These are phyloP conservation scores for Cetoscarus ocellatus DNA, from an alignment of 2,797 vertebrate species.

Conservation along the genomic window DNA sequence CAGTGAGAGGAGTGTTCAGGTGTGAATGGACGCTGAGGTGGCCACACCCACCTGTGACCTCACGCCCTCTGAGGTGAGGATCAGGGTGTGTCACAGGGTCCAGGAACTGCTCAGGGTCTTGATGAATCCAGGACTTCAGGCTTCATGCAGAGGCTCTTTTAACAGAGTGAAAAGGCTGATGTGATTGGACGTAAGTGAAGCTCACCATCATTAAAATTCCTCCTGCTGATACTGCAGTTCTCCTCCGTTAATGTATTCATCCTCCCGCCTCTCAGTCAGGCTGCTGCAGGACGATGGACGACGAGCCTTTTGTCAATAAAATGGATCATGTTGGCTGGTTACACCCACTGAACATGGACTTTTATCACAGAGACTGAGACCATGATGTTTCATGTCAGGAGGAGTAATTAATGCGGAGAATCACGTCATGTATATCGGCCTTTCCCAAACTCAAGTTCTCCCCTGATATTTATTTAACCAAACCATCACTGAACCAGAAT, in stretches of 20 bases:
- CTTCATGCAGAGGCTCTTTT: conserved; percentile 7
- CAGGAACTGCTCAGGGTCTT: conserved; percentile 10
- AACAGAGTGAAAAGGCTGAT: conserved; percentile 24
- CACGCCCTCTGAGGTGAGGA: background rate
- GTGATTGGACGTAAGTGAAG: conserved; percentile 36
- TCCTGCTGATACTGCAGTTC: conserved; percentile 54
- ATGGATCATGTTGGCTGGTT: background rate
- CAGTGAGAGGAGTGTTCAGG: conserved; percentile 1
- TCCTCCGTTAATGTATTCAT: conserved; percentile 42
- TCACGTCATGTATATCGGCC: too few relatives aligned
- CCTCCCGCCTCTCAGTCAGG: conserved; percentile 14
- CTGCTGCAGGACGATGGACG: background rate
- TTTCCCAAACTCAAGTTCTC: too few relatives aligned
- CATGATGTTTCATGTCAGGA: background rate
- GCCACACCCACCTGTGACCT: background rate
- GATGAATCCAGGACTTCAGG: conserved; percentile 1
- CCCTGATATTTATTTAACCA: too few relatives aligned
- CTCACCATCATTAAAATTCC: conserved; percentile 43
- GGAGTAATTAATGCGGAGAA: background rate
- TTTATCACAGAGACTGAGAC: background rate
- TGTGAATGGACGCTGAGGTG: background rate
- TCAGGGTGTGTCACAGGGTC: background rate
- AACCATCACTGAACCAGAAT: too few relatives aligned
- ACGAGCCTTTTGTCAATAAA: background rate
- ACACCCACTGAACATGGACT: background rate